Evolutionary conservation across 2,113 vertebrate species (phyloP).

Genomic region (Toxotes chatareus): DNA sequence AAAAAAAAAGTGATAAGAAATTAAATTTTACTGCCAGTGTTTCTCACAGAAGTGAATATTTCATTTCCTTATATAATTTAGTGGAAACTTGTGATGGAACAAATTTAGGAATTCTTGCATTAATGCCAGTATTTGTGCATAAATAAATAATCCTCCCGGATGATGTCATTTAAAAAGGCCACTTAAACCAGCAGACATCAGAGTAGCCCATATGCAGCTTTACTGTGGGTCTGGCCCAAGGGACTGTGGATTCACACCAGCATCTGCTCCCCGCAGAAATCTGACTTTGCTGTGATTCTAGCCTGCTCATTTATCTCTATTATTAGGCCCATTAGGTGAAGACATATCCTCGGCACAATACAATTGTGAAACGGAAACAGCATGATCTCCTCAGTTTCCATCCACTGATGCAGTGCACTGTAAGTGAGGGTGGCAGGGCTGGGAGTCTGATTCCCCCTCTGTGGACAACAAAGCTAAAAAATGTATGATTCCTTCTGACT

Average conservation of each 20-base stretch:
- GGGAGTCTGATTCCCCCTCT: constrained; percentile 8
- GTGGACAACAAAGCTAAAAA: constrained; percentile 17
- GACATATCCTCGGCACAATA: neutral
- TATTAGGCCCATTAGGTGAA: constrained; percentile 58
- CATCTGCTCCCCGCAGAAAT: constrained; percentile 70
- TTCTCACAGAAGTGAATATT: neutral
- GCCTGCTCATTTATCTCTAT: constrained; percentile 66
- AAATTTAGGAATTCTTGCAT: neutral
- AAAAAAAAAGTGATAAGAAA: neutral
- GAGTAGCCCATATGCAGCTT: constrained; percentile 63
- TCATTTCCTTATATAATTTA: too few species aligned
- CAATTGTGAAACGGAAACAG: neutral
- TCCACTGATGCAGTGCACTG: constrained; percentile 1
- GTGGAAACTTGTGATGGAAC: neutral
- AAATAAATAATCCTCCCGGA: constrained; percentile 34
- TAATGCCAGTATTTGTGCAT: neutral
- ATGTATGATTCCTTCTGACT: constrained; percentile 28
- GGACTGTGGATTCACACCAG: constrained; percentile 66
- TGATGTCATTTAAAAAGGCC: constrained; percentile 69
- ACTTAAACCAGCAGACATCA: constrained; percentile 57
- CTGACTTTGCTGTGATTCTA: constrained; percentile 7
- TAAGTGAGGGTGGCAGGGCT: constrained; percentile 4
- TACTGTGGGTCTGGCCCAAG: constrained; percentile 51
- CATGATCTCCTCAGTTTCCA: neutral
- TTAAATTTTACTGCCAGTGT: neutral